Evolutionary conservation across 2,797 vertebrate genomes (phyloP).

Genomic region (Hirundo rustica): DNA sequence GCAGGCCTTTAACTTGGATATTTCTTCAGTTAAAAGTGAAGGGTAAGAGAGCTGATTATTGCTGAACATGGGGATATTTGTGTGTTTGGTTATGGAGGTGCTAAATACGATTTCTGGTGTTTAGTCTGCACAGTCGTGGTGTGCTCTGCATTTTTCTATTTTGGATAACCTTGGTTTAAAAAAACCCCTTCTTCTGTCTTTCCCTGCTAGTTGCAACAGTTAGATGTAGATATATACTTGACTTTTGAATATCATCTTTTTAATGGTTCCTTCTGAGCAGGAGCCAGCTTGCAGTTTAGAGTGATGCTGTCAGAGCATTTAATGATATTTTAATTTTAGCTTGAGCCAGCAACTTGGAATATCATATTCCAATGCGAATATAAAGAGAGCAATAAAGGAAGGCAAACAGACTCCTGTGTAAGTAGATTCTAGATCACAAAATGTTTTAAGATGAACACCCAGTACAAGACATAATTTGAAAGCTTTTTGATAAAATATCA

Average conservation of each 20-base stretch:
- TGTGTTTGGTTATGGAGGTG: not conserved
- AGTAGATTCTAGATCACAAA: not conserved
- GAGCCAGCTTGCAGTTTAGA: not conserved
- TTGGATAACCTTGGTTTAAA: not conserved
- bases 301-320: not conserved
- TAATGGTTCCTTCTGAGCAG: not conserved
- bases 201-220: not conserved
- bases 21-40: not conserved
- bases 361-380: not conserved
- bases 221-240: not conserved
- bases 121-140: not conserved
- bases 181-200: not conserved
- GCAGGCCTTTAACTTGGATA: not conserved
- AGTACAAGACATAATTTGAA: not conserved
- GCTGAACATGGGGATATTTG: not conserved
- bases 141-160: not conserved
- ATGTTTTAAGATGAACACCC: not conserved
- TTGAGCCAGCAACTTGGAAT: not conserved
- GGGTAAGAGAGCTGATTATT: not conserved
- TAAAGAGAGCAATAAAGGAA: not conserved
- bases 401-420: not conserved
- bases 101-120: not conserved
- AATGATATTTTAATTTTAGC: not conserved
- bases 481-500: not conserved
- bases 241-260: not conserved